Evolutionary conservation across 2,888 invertebrate species (phyloP), one percentile per base, ranked within the genome.

Genomic region (Troides oblongomaculatus): DNA sequence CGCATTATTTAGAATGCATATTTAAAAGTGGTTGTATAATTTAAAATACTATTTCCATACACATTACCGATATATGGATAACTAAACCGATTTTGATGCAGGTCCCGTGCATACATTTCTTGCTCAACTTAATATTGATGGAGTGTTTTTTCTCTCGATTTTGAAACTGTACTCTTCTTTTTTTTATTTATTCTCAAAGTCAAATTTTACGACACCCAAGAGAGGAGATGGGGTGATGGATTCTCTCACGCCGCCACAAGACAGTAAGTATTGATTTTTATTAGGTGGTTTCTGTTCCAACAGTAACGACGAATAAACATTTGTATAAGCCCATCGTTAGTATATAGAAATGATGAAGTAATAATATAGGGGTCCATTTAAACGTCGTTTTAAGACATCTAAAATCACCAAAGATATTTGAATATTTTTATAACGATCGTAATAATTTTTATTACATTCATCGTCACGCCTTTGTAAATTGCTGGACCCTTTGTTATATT

Each of bases 211-310:
- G 50, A 50, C 50, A 50, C 50, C 18, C 50, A 50, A 50, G 18
- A 14, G 18, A 50, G 10, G 50, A 50, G 50, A 50, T 50, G 50
- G 50, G 50, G 50, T 50, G 50, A 50, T 50, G 50, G 18, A 50
- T 50, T 50, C 17, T 50, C 18, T 50, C 50, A 50, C 50, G 50
- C 50, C 50, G 50, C 50, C 18, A 17, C 50, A 50, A 50, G 50
- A 50, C 50, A 65, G 65, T 43, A 46, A 59, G 65, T 65, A 65
- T 65, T 65, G 65, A 65, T 65, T 65, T 65, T 65, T 59, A 65
- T 46, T 25, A 59, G n/a, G 21, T 17, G 25, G 65, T 30, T 59
- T 25, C 58, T 59, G 25, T n/a, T 64, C 43, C 8, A 57, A 59
- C 46, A 25, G 53, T 59, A 18, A 36, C 39, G 21, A 57, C 23